Conservation (phyloP, 1,140 invertebrate species). For the Hylaeus anthracinus region DNA sequence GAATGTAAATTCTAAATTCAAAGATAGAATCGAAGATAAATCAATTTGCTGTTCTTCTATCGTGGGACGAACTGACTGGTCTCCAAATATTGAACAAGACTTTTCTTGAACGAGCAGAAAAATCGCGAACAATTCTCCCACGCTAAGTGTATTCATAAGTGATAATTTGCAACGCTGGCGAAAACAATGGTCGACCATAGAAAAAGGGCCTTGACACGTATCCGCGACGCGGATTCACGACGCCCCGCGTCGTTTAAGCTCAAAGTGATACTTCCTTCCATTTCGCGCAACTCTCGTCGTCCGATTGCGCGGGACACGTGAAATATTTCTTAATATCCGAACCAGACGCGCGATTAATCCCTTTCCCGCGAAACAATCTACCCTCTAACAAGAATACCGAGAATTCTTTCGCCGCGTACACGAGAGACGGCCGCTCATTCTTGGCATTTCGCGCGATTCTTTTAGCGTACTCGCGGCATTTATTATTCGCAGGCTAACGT, state of each 20-base stretch:
- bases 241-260: slow-evolving; percentile 24
- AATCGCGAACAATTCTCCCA: slow-evolving; percentile 16
- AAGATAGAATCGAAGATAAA: too few species aligned
- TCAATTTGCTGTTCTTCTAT: too few species aligned
- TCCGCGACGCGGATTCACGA: slow-evolving; percentile 45
- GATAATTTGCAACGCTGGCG: slow-evolving; percentile 39
- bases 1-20: too few species aligned
- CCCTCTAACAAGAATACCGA: slow-evolving; percentile 2
- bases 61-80: too few species aligned
- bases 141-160: slow-evolving; percentile 34
- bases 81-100: background rate
- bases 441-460: too few species aligned
- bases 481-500: too few species aligned
- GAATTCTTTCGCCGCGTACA: background rate
- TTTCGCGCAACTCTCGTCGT: background rate
- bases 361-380: background rate
- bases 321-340: slow-evolving; percentile 28
- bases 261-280: slow-evolving; percentile 51
- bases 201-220: slow-evolving; percentile 57
- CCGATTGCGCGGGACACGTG: background rate
- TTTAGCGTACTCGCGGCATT: too few species aligned
- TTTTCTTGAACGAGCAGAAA: background rate
- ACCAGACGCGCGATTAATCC: slow-evolving; percentile 19
- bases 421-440: too few species aligned
- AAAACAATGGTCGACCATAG: slow-evolving; percentile 42